Evolutionary conservation across 2,113 vertebrate species (phyloP).

Genomic region (Brienomyrus longianalis): DNA sequence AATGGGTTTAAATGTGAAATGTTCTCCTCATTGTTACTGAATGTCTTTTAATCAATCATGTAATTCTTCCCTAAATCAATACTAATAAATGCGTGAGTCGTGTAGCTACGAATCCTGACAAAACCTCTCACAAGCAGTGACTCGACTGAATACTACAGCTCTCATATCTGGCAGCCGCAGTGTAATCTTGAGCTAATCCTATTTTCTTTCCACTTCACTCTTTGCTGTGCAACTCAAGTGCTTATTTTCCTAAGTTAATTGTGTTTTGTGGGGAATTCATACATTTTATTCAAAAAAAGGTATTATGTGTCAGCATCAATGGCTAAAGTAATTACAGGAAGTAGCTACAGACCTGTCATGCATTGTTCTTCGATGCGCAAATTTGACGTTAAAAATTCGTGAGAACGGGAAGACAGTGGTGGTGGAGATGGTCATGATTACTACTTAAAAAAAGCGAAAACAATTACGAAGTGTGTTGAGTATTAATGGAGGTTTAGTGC

Average conservation of each 20-base stretch:
- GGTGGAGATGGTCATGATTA: slow-evolving; percentile 22
- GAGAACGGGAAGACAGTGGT: slow-evolving; percentile 9
- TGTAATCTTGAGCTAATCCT: slow-evolving; percentile 12
- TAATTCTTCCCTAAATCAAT: slow-evolving; percentile 10
- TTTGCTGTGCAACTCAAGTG: background rate
- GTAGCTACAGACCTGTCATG: background rate
- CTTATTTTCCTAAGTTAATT: background rate
- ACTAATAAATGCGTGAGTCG: slow-evolving; percentile 2
- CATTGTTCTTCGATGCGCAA: background rate
- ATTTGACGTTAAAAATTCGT: background rate
- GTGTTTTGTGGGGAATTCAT: slow-evolving; percentile 2
- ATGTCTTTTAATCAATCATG: slow-evolving; percentile 16
- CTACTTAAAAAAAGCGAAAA: slow-evolving; percentile 24
- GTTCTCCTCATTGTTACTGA: background rate
- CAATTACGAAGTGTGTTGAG: slow-evolving; percentile 38
- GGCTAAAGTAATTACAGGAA: background rate
- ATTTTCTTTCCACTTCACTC: slow-evolving; percentile 8
- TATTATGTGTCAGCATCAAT: background rate
- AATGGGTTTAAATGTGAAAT: background rate
- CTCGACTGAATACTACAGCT: background rate
- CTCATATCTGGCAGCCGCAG: slow-evolving; percentile 1
- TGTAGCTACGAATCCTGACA: slow-evolving; percentile 3
- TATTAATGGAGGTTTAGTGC: slow-evolving; percentile 65
- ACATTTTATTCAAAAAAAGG: slow-evolving; percentile 6
- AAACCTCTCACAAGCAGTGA: background rate